phyloP scores from a whole-genome alignment of 2,113 vertebrate species.

The Heptranchias perlo region DNA sequence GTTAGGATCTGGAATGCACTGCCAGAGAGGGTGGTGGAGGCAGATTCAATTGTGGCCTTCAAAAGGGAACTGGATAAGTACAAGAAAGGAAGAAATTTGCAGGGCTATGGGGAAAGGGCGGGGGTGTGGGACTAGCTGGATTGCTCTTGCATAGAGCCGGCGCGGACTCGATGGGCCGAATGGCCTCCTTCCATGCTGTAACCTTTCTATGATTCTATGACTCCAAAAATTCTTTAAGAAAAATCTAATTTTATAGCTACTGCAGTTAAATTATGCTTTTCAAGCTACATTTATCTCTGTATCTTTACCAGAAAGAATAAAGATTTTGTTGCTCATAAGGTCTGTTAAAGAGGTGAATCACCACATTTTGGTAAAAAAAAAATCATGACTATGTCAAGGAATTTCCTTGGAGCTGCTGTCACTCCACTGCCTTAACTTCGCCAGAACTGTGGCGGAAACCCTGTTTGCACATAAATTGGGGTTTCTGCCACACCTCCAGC shows the following conservation, averaged over 20 bases:
- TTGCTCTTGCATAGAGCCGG: too few species aligned
- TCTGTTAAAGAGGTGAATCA: neutral
- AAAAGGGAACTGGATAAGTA: too few species aligned
- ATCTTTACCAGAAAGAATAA: neutral
- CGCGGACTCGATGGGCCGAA: too few species aligned
- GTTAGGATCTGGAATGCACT: too few species aligned
- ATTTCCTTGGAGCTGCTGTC: neutral
- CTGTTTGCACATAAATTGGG: neutral
- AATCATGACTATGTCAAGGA: neutral
- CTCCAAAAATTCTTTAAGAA: neutral
- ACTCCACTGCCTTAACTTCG: neutral
- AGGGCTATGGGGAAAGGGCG: too few species aligned
- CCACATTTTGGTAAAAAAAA: neutral
- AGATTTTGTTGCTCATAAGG: neutral
- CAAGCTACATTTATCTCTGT: neutral
- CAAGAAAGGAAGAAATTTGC: too few species aligned
- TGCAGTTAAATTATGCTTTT: neutral
- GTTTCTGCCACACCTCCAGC: too few species aligned
- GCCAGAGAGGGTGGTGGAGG: too few species aligned
- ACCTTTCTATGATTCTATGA: too few species aligned
- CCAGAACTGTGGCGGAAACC: neutral
- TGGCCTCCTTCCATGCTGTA: too few species aligned
- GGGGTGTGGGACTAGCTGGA: too few species aligned
- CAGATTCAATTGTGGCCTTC: too few species aligned
- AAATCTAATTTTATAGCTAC: slow-evolving; percentile 9